Conservation (phyloP, 2,888 invertebrate genomes). For the Baccha elongata region DNA sequence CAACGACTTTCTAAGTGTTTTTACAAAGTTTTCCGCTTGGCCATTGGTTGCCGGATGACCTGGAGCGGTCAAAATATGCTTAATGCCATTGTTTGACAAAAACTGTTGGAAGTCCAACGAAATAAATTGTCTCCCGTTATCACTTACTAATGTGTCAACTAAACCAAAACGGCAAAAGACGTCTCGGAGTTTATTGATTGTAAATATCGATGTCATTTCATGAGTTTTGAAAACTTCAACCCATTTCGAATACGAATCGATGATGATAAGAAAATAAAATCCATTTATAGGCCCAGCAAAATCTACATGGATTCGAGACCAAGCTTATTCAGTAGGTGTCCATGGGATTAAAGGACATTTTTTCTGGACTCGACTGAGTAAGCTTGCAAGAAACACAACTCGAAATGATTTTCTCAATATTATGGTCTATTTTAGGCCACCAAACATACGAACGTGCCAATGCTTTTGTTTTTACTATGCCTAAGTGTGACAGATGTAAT, state of each 20-base stretch:
- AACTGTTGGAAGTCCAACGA: too few relatives aligned
- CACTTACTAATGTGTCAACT: conserved; percentile 45
- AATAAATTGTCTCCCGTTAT: conserved; percentile 33
- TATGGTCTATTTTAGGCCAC: background rate
- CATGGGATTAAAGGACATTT: background rate
- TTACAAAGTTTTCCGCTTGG: too few relatives aligned
- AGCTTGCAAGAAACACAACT: background rate
- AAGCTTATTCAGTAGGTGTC: conserved; percentile 8
- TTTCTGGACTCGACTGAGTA: background rate
- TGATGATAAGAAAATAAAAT: background rate
- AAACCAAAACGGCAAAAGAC: conserved; percentile 57
- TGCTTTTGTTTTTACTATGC: background rate
- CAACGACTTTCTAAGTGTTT: too few relatives aligned
- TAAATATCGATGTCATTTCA: too few relatives aligned
- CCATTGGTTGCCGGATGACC: too few relatives aligned
- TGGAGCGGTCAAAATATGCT: too few relatives aligned
- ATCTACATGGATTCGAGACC: conserved; percentile 19
- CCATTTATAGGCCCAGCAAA: conserved; percentile 17
- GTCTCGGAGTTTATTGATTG: too few relatives aligned
- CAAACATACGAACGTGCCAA: background rate
- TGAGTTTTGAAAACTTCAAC: too few relatives aligned
- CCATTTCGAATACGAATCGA: too few relatives aligned
- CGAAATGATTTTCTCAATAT: background rate
- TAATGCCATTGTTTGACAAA: too few relatives aligned
- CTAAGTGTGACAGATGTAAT: too few relatives aligned